Percentiles rank a stretch among this genome's conserved stretches.
Conservation (phyloP, 2,113 vertebrate genomes). For the rabbit (Oryctolagus cuniculus) region DNA sequence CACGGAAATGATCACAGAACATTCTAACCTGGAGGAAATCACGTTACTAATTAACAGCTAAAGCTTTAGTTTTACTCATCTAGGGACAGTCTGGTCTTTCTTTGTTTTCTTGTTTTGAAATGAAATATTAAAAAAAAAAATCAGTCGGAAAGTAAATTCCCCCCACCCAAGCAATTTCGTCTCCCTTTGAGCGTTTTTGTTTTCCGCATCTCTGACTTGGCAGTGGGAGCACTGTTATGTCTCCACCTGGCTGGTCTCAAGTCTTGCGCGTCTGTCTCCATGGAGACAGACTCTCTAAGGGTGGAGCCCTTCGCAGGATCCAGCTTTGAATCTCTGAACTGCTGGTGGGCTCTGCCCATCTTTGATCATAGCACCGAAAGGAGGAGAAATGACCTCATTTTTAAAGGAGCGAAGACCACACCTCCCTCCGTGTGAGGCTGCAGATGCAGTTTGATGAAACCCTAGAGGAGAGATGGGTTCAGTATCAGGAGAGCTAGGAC, state of each 20-base stretch:
- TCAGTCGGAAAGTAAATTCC: conserved; percentile 27
- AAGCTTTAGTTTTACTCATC: conserved; percentile 13
- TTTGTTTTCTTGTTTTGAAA: neutral
- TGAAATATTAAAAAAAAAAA: neutral
- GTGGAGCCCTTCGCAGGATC: neutral
- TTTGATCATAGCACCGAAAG: neutral
- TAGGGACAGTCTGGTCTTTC: neutral
- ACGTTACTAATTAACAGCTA: conserved; percentile 43
- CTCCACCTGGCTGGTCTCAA: neutral
- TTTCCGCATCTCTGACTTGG: conserved; percentile 22
- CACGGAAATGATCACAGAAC: neutral
- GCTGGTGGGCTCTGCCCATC: neutral
- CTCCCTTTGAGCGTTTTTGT: neutral
- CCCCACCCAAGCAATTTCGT: neutral
- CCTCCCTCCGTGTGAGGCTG: neutral
- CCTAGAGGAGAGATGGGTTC: neutral
- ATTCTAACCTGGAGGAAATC: conserved; percentile 23
- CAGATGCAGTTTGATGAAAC: neutral
- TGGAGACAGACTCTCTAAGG: conserved; percentile 62
- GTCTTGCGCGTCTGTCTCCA: conserved; percentile 61
- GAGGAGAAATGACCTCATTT: neutral
- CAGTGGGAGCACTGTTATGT: neutral
- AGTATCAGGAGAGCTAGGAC: neutral
- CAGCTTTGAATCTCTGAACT: neutral
- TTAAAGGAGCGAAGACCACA: neutral